These are phyloP conservation scores for Steinernema khuongi DNA, from an alignment of 1,140 invertebrate genomes.

Conservation along the genomic window DNA sequence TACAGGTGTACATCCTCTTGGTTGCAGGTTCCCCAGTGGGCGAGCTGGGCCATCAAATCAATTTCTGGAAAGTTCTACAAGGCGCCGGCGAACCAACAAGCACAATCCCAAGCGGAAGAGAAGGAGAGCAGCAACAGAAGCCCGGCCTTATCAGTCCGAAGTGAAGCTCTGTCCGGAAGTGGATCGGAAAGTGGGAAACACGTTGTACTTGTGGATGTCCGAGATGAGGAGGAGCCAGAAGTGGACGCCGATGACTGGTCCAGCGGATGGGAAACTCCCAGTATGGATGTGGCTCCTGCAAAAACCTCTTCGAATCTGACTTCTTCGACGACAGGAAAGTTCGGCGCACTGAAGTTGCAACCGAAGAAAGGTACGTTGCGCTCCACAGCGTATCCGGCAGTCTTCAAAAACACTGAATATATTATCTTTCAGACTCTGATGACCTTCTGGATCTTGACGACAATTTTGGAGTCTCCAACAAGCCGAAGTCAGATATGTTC, in stretches of 20 bases:
- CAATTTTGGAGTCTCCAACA: slow-evolving; percentile 13
- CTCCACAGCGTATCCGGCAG: not conserved
- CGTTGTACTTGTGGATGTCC: slow-evolving; percentile 19
- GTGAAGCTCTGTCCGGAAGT: slow-evolving; percentile 15
- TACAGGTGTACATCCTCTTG: slow-evolving; percentile 16
- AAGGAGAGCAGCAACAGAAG: not conserved
- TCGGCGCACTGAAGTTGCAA: not conserved
- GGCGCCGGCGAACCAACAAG: slow-evolving; percentile 22
- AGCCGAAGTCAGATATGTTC: not conserved
- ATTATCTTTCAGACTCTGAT: not conserved
- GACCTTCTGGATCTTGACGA: not conserved
- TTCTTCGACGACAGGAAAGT: slow-evolving; percentile 18
- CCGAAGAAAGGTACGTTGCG: slow-evolving; percentile 3
- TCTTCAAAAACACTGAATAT: slow-evolving; percentile 17
- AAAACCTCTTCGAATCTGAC: not conserved
- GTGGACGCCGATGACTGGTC: slow-evolving; percentile 34
- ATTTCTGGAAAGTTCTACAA: slow-evolving; percentile 58
- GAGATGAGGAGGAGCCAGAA: slow-evolving; percentile 21
- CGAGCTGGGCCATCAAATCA: slow-evolving; percentile 56
- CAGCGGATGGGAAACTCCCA: slow-evolving; percentile 31
- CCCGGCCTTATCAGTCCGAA: slow-evolving; percentile 21
- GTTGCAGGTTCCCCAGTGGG: slow-evolving; percentile 54
- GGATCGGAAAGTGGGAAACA: not conserved
- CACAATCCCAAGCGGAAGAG: not conserved
- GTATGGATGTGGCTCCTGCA: not conserved